These are phyloP conservation scores for Myodes glareolus DNA, from an alignment of 2,113 vertebrate genomes.

Conservation along the genomic window DNA sequence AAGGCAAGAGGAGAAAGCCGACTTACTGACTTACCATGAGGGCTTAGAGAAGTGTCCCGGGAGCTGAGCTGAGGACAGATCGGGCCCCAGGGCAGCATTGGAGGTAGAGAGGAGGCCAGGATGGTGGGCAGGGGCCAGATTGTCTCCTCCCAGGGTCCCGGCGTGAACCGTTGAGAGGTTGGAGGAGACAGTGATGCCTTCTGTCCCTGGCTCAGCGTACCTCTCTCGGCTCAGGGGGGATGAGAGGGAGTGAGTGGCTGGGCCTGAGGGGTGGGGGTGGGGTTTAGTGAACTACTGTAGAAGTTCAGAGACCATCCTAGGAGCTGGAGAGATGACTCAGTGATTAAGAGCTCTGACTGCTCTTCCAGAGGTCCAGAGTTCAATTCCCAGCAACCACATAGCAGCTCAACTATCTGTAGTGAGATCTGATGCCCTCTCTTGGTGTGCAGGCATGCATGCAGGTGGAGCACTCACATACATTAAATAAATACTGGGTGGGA, in stretches of 20 bases:
- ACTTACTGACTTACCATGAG: not conserved
- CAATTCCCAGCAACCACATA: too few relatives aligned
- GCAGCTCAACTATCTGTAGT: too few relatives aligned
- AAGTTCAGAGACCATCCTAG: too few relatives aligned
- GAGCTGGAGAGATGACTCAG: too few relatives aligned
- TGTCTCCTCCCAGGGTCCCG: not conserved
- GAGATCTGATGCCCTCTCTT: too few relatives aligned
- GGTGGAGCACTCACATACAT: too few relatives aligned
- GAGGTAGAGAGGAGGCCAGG: not conserved
- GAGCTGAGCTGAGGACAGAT: not conserved
- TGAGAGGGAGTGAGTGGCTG: not conserved
- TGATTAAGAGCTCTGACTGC: too few relatives aligned
- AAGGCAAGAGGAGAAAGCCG: not conserved
- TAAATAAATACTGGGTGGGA: not conserved
- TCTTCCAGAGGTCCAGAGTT: too few relatives aligned
- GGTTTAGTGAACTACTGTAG: not conserved
- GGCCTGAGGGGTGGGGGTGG: accelerated
- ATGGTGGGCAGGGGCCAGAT: not conserved
- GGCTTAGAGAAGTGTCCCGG: not conserved
- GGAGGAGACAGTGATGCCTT: not conserved
- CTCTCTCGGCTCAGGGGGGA: not conserved
- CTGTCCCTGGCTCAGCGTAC: not conserved
- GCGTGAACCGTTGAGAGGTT: accelerated
- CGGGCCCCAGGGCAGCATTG: not conserved
- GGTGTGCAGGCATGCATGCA: too few relatives aligned